Percentiles rank a stretch among this genome's conserved stretches.
phyloP scores from a whole-genome alignment of 2,888 invertebrate species.

The Andrena hattorfiana region DNA sequence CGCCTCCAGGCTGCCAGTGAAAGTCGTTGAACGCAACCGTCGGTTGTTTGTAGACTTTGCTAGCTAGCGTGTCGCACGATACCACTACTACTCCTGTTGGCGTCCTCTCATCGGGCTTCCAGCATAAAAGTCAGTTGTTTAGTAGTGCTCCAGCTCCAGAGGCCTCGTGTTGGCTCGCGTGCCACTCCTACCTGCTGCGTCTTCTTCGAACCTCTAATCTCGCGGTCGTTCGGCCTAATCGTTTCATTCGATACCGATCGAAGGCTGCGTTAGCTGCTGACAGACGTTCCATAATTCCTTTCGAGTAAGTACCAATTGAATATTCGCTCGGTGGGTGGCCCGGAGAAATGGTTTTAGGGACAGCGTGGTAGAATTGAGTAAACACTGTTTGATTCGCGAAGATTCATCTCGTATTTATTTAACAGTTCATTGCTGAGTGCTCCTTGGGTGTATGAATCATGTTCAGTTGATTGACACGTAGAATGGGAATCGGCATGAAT shows the following conservation, averaged over 20 bases:
- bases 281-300: background rate
- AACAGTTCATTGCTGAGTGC: no score
- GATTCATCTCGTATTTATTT: no score
- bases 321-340: no score
- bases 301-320: conserved; percentile 16
- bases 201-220: conserved; percentile 13
- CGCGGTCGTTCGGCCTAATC: background rate
- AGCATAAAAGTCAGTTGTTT: conserved; percentile 80
- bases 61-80: conserved; percentile 57
- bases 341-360: background rate
- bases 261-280: background rate
- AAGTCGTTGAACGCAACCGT: conserved; percentile 73
- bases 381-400: background rate
- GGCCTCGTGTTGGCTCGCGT: conserved; percentile 65
- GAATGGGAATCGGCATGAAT: no score
- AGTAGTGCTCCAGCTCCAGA: conserved; percentile 77
- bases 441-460: no score
- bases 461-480: no score
- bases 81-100: conserved; percentile 69
- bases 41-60: conserved; percentile 69
- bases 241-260: background rate
- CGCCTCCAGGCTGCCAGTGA: conserved; percentile 68
- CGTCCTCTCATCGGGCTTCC: conserved; percentile 73
- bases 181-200: conserved; percentile 47
- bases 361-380: background rate